phyloP scores from a whole-genome alignment of 2,113 vertebrate species.

The Alosa alosa region DNA sequence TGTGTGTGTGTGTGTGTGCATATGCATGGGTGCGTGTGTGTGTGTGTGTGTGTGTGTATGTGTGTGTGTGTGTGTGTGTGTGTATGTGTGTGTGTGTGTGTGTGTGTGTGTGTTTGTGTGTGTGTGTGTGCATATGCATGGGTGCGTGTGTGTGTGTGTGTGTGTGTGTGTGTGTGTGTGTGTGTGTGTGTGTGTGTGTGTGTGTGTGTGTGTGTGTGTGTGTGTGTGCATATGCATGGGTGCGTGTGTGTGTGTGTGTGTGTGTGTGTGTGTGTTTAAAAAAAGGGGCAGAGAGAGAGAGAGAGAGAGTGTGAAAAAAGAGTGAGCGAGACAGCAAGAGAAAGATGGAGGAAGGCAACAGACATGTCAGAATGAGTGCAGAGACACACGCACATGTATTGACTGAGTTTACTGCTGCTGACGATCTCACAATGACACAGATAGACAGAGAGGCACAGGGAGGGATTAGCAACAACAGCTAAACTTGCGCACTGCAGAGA shows the following conservation, averaged over 20 bases:
- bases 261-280: not conserved
- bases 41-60: not conserved
- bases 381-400: not conserved
- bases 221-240: not conserved
- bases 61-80: not conserved
- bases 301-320: not conserved
- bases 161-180: slow-evolving; percentile 5
- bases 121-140: not conserved
- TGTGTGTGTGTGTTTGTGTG: too few relatives aligned
- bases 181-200: not conserved
- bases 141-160: not conserved
- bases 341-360: not conserved
- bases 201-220: slow-evolving; percentile 5
- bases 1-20: not conserved
- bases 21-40: too few relatives aligned
- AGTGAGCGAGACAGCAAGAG: not conserved
- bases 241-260: not conserved
- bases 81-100: not conserved
- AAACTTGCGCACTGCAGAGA: not conserved
- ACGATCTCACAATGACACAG: not conserved
- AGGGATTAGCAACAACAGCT: slow-evolving; percentile 18
- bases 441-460: not conserved
- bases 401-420: not conserved
- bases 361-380: not conserved
- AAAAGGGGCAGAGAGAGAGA: not conserved